These are phyloP conservation scores for Ophion costatus DNA, from an alignment of 2,888 invertebrate genomes.

Conservation along the genomic window DNA sequence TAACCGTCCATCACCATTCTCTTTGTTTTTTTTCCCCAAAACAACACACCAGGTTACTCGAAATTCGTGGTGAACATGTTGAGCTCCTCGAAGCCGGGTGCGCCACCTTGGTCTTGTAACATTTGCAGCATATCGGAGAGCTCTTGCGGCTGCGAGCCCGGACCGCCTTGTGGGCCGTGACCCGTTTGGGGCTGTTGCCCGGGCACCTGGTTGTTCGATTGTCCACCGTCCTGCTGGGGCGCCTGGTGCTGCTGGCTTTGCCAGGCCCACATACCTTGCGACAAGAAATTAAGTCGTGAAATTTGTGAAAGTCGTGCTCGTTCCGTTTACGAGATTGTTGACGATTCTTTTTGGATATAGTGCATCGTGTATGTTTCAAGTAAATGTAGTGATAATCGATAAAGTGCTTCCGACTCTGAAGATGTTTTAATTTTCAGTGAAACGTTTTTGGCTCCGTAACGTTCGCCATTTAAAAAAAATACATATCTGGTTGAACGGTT, in stretches of 20 bases:
- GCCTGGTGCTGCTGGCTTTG: constrained; percentile 84
- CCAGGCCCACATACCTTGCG: constrained; percentile 92
- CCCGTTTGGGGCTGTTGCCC: constrained; percentile 79
- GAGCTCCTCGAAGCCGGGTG: constrained; percentile 94
- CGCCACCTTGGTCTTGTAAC: constrained; percentile 91
- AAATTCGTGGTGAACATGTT: constrained; percentile 95
- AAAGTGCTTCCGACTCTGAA: too few species aligned
- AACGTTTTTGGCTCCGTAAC: too few species aligned
- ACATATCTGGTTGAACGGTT: too few species aligned
- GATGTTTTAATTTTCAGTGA: too few species aligned
- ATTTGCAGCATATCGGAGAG: constrained; percentile 97
- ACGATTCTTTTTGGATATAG: too few species aligned
- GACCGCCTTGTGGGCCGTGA: constrained; percentile 83
- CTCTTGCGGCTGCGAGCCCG: constrained; percentile 90
- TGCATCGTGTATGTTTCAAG: too few species aligned
- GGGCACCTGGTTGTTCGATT: constrained; percentile 77
- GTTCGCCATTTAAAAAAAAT: too few species aligned
- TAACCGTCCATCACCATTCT: neutral
- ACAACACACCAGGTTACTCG: constrained; percentile 84
- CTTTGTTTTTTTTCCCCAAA: constrained; percentile 26
- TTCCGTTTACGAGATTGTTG: neutral
- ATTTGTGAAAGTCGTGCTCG: neutral
- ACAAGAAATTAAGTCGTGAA: neutral
- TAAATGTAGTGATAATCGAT: too few species aligned
- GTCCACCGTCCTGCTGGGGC: constrained; percentile 79